Evolutionary conservation across 2,888 invertebrate genomes (phyloP).

Genomic region (Pammene fasciana): DNA sequence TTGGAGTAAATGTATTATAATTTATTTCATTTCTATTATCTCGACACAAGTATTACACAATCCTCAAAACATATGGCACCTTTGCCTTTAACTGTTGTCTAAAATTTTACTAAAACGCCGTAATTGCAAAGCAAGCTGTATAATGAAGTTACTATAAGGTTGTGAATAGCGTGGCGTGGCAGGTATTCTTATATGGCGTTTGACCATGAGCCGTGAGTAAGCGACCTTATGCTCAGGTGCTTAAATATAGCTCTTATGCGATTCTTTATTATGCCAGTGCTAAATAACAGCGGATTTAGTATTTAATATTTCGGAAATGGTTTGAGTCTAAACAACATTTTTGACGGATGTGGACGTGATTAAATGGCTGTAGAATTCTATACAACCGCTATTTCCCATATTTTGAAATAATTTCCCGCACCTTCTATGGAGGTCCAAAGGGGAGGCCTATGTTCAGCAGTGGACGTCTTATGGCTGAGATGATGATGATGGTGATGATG

Average conservation of each 20-base stretch:
- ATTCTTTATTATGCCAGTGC: not conserved
- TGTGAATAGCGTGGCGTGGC: not conserved
- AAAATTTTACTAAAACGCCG: not conserved
- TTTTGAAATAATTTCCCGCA: too few species aligned
- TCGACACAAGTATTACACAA: constrained; percentile 13
- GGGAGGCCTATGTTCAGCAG: too few species aligned
- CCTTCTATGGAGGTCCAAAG: too few species aligned
- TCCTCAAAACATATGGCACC: constrained; percentile 23
- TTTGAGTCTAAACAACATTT: too few species aligned
- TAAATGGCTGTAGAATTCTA: too few species aligned
- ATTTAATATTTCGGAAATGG: not conserved
- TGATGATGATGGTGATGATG: too few species aligned
- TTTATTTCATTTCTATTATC: constrained; percentile 20
- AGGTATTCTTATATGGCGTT: constrained; percentile 27
- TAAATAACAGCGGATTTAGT: not conserved
- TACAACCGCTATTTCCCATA: too few species aligned
- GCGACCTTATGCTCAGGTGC: constrained; percentile 38
- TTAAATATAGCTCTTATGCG: constrained; percentile 23
- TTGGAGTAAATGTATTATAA: constrained; percentile 7
- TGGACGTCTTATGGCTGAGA: too few species aligned
- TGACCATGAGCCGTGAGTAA: constrained; percentile 37
- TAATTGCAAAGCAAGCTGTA: not conserved
- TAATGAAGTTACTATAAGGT: not conserved
- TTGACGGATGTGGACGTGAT: too few species aligned
- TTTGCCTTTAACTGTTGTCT: constrained; percentile 12